Base-by-base conservation (phyloP, 2,113 vertebrate species). In the Rana temporaria region DNA sequence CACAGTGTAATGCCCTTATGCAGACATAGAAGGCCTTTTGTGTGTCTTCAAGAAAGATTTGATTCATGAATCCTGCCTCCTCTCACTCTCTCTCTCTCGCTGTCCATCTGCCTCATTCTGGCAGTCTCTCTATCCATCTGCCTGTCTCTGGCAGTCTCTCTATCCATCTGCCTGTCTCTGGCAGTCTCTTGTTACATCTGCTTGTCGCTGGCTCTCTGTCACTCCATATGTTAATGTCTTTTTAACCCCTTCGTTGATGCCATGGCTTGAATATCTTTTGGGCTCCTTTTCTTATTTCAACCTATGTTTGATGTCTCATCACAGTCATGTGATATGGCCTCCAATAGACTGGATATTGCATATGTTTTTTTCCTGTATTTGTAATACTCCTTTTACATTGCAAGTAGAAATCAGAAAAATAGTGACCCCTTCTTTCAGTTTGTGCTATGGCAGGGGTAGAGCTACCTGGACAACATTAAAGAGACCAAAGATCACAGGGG, bases 141-240 rank as follows among this genome's bases (percentile, higher is more conserved):
- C 24, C 70, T 82, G 70, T 74, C 80, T 82, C 80, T 82, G 80
- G 80, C 80, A 82, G 32, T 66, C 52, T 73, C 62, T 82, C 70
- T 53, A 57, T 82, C 80, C 80, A 82, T 82, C 80, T 82, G 80
- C 52, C 80, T 82, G 80, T 82, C 80, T 82, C 70, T 82, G 80
- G 80, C 80, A 82, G 80, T 82, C 80, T 82, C 80, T 82, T 52
- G 19, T 6, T 82, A 22, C 80, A 82, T 74, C 70, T 82, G 80
- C 55, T 64, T 82, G 80, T 82, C 70, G 56, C 70, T 82, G 80
- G 70, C 80, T 59, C 26, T 65, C 57, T 81, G 59, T 82, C 52
- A 56, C 30, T 82, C 70, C 69, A 75, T 82, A 75, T 82, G 80
- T 66, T 62, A 73, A 38, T 82, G 42, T 62, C 48, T 66, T 67